phyloP scores from a whole-genome alignment of 2,888 invertebrate genomes.

The Agrotis clavis region DNA sequence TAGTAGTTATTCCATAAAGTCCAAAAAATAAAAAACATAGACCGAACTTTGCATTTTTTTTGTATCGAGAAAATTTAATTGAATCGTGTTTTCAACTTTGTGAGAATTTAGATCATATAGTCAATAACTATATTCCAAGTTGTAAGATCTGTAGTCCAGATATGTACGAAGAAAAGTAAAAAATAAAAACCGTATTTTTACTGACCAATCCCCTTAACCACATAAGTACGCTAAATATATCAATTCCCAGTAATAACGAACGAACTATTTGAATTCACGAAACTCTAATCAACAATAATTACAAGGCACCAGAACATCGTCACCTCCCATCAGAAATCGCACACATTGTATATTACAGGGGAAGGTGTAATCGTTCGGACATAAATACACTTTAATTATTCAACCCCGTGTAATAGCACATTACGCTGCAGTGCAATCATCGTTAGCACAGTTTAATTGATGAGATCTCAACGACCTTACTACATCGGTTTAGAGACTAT shows the following conservation, averaged over 20 bases:
- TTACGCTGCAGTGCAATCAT: constrained; percentile 61
- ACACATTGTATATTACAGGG: constrained; percentile 24
- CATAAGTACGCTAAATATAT: background rate
- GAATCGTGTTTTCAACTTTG: too few relatives aligned
- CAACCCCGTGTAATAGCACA: constrained; percentile 53
- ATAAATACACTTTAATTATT: constrained; percentile 62
- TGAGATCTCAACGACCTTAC: constrained; percentile 44
- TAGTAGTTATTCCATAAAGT: too few relatives aligned
- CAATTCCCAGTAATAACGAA: background rate
- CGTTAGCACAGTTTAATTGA: constrained; percentile 60
- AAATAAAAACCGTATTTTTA: too few relatives aligned
- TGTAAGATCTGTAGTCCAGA: too few relatives aligned
- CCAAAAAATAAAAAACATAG: too few relatives aligned
- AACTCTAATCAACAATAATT: constrained; percentile 3
- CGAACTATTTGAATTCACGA: background rate
- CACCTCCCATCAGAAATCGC: constrained; percentile 26
- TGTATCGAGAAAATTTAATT: too few relatives aligned
- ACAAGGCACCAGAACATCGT: constrained; percentile 6
- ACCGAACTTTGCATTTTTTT: too few relatives aligned
- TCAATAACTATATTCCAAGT: too few relatives aligned
- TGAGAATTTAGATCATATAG: too few relatives aligned
- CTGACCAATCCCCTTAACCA: too few relatives aligned
- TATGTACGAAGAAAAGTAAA: too few relatives aligned
- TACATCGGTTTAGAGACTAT: constrained; percentile 42
- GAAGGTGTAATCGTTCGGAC: constrained; percentile 49